These are phyloP conservation scores for Dipus sagitta DNA, from an alignment of 2,797 vertebrate genomes.

Conservation along the genomic window DNA sequence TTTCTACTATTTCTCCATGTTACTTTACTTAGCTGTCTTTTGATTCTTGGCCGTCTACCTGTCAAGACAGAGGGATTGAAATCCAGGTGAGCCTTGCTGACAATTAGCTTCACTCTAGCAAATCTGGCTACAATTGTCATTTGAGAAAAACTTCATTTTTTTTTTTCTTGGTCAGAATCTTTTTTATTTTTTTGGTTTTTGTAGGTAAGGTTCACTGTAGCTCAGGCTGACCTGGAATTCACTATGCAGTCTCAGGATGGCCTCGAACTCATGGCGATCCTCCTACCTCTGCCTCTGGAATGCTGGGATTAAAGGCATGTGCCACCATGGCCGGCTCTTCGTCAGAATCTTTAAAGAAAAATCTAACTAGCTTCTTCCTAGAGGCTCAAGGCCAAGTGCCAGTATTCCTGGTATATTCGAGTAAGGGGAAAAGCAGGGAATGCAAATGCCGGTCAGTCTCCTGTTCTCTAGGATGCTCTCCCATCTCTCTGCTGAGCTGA, in stretches of 20 bases:
- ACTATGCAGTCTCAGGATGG: too few relatives aligned
- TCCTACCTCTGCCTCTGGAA: too few relatives aligned
- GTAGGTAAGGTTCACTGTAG: too few relatives aligned
- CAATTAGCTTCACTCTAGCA: not conserved
- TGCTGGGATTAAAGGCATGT: too few relatives aligned
- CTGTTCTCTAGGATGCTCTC: not conserved
- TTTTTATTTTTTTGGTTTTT: too few relatives aligned
- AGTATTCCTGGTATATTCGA: not conserved
- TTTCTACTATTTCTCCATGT: not conserved
- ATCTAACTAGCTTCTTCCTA: not conserved
- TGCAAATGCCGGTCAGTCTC: not conserved
- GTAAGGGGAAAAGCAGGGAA: too few relatives aligned
- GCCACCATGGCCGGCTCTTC: not conserved
- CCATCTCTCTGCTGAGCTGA: not conserved
- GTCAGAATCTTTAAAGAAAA: constrained; percentile 28
- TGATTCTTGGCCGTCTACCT: not conserved
- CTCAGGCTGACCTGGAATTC: too few relatives aligned
- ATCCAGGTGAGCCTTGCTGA: not conserved
- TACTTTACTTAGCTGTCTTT: not conserved
- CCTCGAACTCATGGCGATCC: too few relatives aligned
- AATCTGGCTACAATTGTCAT: not conserved
- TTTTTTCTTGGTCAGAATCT: not conserved
- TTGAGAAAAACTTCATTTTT: not conserved
- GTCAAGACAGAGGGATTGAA: not conserved
- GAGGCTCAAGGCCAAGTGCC: not conserved